A percentile compares a stretch with the other conserved stretches of the same genome.
These are phyloP conservation scores for Azorinus chamasolen DNA, from an alignment of 2,888 invertebrate species.

Conservation along the genomic window DNA sequence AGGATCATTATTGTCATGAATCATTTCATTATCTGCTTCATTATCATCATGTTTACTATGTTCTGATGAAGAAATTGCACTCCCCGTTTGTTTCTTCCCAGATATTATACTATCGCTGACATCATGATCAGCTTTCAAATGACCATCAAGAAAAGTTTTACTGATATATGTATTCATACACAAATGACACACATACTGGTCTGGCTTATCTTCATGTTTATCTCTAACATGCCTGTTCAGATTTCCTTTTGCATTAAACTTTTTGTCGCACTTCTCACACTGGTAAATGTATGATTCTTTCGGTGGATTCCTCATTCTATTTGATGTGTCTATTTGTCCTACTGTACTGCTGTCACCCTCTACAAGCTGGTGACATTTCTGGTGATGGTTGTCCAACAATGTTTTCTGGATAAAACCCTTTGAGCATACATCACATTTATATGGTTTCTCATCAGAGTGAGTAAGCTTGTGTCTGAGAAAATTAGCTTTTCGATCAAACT, in stretches of 20 bases:
- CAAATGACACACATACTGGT: not conserved
- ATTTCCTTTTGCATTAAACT: constrained; percentile 4
- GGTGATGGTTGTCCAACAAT: not conserved
- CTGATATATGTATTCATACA: constrained; percentile 1
- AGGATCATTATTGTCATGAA: not conserved
- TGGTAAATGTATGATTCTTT: constrained; percentile 4
- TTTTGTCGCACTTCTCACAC: constrained; percentile 5
- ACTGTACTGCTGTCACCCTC: not conserved
- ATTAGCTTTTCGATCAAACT: constrained; percentile 7
- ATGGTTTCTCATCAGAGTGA: not conserved
- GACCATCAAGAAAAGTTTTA: not conserved
- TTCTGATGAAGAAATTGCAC: too few species aligned
- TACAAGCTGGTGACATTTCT: not conserved
- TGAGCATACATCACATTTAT: not conserved
- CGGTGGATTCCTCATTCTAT: not conserved
- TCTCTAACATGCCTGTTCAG: constrained; percentile 1
- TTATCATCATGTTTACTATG: too few species aligned
- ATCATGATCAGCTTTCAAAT: not conserved
- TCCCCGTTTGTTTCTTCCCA: too few species aligned
- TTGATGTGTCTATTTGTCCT: not conserved
- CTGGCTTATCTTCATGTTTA: constrained; percentile 1
- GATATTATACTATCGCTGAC: too few species aligned
- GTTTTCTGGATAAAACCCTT: constrained; percentile 4
- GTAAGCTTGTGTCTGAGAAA: not conserved
- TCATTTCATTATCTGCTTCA: too few species aligned